Base-by-base conservation (phyloP, 2,113 vertebrate genomes). In the Glareola pratincola region DNA sequence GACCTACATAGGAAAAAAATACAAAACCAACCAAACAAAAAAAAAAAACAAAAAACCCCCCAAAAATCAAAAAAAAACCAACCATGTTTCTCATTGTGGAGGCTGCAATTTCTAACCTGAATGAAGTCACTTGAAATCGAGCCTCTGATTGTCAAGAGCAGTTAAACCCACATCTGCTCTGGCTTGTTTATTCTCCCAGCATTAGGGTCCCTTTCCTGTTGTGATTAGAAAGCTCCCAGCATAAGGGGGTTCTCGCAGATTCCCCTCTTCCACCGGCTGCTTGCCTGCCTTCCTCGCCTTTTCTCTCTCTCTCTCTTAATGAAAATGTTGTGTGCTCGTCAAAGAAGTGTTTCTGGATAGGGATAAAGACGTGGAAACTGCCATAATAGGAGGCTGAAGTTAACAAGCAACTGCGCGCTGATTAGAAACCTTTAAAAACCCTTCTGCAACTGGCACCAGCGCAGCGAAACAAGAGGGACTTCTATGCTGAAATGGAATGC, bases 401-500 rank as follows among this genome's bases (percentile, higher is more conserved):
- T 56, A 62, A 15, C 53, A 43, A 47, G 90, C 63, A 92, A 24
- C 71, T 47, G 56, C 51, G 53, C 24, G 27, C 32, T n/a, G 83
- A 68, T 94, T 67, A 54, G 74, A 82, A 75, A 68, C 45, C 85
- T n/a, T 30, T 27, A 24, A 45, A 86, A 5, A 4, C 63, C 63
- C 66, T 74, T 36, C 77, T 17, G 83, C 36, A 21, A 7, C 59
- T 5, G 18, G 79, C 72, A 74, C 51, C 4, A 1, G 43, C 5
- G 73, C 12, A 34, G 88, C 45, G 32, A 66, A 72, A 36, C 50
- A 5, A 57, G 72, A 92, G 84, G 82, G 96, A 97, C 91, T 96
- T 53, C 92, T 96, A 90, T 3, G 68, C 87, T 97, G 96, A 96
- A 96, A 57, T 27, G 91, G 90, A 90, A 95, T 66, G 88, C 78